A percentile compares a stretch with the other conserved stretches of the same genome.
Evolutionary conservation across 2,797 vertebrate species (phyloP).

Genomic region (Myoxocephalus aenaeus): DNA sequence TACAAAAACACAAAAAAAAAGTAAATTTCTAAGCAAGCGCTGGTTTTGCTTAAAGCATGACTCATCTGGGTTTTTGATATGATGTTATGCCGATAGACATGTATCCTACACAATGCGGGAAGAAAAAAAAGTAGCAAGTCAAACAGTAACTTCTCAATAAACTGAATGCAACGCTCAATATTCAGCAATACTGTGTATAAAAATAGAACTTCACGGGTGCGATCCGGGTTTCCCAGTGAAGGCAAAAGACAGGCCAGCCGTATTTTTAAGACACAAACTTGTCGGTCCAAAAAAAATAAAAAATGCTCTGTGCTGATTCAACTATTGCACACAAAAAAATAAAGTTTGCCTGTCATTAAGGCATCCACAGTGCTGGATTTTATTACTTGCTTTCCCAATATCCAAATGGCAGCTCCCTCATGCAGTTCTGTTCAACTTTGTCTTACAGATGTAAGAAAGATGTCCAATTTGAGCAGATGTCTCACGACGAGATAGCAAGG

Average conservation of each 20-base stretch:
- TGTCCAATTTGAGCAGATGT: constrained; percentile 70
- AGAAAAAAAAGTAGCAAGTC: constrained; percentile 50
- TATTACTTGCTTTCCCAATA: constrained; percentile 57
- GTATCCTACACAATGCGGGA: constrained; percentile 40
- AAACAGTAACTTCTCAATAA: constrained; percentile 59
- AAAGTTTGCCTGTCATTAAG: constrained; percentile 35
- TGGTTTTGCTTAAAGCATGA: constrained; percentile 75
- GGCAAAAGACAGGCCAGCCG: constrained; percentile 56
- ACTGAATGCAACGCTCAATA: constrained; percentile 74
- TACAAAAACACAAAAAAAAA: constrained; percentile 45
- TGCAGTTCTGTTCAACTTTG: constrained; percentile 65
- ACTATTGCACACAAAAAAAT: constrained; percentile 32
- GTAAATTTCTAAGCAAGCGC: constrained; percentile 53
- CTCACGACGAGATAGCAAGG: constrained; percentile 62
- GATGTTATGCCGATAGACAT: constrained; percentile 68
- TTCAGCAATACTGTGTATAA: constrained; percentile 83
- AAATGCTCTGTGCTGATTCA: constrained; percentile 49
- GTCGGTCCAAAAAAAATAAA: constrained; percentile 39
- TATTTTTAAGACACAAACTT: constrained; percentile 60
- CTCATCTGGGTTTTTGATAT: constrained; percentile 72
- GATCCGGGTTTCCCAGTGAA: constrained; percentile 28
- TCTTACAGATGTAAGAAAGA: constrained; percentile 71
- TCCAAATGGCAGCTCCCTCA: constrained; percentile 78
- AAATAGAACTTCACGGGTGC: constrained; percentile 46
- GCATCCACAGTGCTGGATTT: constrained; percentile 44